Evolutionary conservation across 2,888 invertebrate species (phyloP).

Genomic region (Cataglyphis cursor): DNA sequence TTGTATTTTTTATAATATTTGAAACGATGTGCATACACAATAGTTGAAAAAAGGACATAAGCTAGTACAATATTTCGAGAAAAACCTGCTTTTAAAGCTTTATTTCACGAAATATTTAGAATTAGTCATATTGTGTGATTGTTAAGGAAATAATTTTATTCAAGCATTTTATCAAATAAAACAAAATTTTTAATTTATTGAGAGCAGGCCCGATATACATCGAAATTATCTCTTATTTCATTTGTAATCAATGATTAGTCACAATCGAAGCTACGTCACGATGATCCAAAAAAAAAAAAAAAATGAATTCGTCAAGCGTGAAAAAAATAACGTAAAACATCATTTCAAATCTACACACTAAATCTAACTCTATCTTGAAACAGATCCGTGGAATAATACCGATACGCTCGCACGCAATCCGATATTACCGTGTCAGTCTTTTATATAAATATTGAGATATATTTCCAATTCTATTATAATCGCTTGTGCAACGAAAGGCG

Average conservation of each 20-base stretch:
- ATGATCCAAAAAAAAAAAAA: conserved; percentile 7
- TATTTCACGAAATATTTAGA: neutral
- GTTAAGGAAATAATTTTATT: neutral
- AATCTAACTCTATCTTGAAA: conserved; percentile 27
- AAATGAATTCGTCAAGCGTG: neutral
- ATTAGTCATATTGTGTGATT: neutral
- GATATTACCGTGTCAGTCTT: neutral
- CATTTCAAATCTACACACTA: conserved; percentile 19
- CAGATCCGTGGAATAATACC: conserved; percentile 23
- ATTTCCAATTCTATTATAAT: conserved; percentile 38
- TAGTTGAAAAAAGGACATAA: neutral
- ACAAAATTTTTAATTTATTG: neutral
- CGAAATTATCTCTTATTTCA: neutral
- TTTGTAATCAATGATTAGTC: neutral
- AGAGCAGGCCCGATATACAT: neutral
- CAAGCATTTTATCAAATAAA: neutral
- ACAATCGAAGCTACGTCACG: neutral
- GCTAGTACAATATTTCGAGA: too few relatives aligned
- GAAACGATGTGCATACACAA: neutral
- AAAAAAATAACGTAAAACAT: neutral
- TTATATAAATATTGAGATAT: conserved; percentile 44
- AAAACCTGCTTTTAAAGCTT: neutral
- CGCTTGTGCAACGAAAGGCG: neutral
- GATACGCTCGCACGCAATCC: neutral
- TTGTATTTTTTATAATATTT: neutral